Evolutionary conservation across 2,888 invertebrate species (phyloP), one percentile per base, ranked within the genome.

Genomic region (Helobdella robusta): DNA sequence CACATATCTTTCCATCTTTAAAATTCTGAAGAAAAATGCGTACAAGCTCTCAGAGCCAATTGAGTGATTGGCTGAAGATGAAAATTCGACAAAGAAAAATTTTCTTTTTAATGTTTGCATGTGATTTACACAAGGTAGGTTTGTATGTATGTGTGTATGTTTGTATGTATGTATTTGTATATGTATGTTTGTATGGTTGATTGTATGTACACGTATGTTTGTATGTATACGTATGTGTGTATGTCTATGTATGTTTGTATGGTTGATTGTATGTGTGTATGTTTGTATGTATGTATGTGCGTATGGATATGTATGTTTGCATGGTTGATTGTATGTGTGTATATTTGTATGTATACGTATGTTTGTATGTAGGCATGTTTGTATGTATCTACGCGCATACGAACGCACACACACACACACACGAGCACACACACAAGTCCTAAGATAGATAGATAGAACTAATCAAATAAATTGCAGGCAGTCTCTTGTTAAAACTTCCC

Each of bases 271-370:
- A 20, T 61, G 35, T 61, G 15, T 61, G 20, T 50, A 25, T 61
- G 28, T 61, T 11, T 61, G n/a, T 61, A 23, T 61, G 35, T 56
- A 25, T 61, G 28, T 52, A 25, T 61, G 35, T 52, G 20, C 46
- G 44, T 61, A n/a, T 61, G 20, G 36, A 32, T 61, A 46, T 61
- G 20, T 61, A 23, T 61, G 15, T 61, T 15, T 61, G 18, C 46
- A 25, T 61, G 20, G 20, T 15, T 61, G 2, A n/a, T 15, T 62
- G 23, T 62, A 44, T 30, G 23, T 62, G n/a, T 11, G n/a, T 40
- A 40, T 40, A 40, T n/a, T 15, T 40, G n/a, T n/a, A 40, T 40
- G n/a, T n/a, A 40, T 40, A 40, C 44, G n/a, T 40, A 40, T n/a
- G n/a, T 40, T 15, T n/a, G n/a, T 40, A 40, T n/a, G n/a, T 40